A percentile compares a stretch with the other conserved stretches of the same genome.
Evolutionary conservation across 1,140 invertebrate species (phyloP).

Genomic region (Bombyx mandarina): DNA sequence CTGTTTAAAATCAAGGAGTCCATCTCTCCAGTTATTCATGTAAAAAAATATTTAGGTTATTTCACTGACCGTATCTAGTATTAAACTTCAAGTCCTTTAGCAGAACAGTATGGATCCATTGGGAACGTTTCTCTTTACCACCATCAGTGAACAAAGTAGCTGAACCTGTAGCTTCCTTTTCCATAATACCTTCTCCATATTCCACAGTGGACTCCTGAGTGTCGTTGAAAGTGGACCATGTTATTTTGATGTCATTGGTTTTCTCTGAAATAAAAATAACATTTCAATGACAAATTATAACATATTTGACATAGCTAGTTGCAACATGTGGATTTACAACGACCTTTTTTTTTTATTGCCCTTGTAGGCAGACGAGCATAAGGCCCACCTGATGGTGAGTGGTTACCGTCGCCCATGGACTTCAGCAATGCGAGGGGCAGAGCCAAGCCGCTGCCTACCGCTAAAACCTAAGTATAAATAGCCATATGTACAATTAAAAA

Average conservation of each 20-base stretch:
- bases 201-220: conserved; percentile 81
- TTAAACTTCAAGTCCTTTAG: conserved; percentile 73
- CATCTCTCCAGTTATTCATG: too few relatives aligned
- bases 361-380: too few relatives aligned
- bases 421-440: too few relatives aligned
- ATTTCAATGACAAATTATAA: not conserved
- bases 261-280: conserved; percentile 30
- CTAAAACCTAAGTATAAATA: not conserved
- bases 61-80: conserved; percentile 74
- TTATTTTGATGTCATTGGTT: conserved; percentile 75
- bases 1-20: too few relatives aligned
- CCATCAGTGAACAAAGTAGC: conserved; percentile 84
- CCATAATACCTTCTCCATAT: conserved; percentile 78
- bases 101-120: conserved; percentile 86
- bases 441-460: too few relatives aligned
- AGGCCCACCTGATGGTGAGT: too few relatives aligned
- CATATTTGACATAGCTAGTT: not conserved
- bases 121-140: conserved; percentile 75
- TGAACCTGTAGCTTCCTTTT: conserved; percentile 72
- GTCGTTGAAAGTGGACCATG: conserved; percentile 88
- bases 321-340: not conserved
- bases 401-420: too few relatives aligned
- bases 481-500: too few relatives aligned
- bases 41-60: not conserved
- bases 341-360: not conserved